These are phyloP conservation scores for Pycnonotus jocosus DNA, from an alignment of 2,113 vertebrate genomes.

Conservation along the genomic window DNA sequence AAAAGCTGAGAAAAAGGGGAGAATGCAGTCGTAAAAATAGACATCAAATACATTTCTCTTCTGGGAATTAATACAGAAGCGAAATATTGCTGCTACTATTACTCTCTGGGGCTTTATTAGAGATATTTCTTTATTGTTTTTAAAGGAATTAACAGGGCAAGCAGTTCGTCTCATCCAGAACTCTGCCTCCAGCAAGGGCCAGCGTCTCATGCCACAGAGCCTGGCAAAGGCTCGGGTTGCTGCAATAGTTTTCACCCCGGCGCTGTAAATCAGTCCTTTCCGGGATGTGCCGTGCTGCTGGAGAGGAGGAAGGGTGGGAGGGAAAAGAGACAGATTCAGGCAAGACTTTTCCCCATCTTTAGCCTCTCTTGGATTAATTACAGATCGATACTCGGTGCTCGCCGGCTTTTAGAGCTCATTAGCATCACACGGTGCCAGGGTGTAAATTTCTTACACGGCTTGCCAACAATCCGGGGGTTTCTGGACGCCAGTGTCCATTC, in stretches of 20 bases:
- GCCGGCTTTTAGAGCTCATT: neutral
- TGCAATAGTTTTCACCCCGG: neutral
- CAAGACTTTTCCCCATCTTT: neutral
- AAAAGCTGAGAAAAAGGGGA: neutral
- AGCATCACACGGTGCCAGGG: neutral
- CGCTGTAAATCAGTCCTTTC: neutral
- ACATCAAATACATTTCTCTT: conserved; percentile 6
- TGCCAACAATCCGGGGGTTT: neutral
- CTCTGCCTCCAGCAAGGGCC: neutral
- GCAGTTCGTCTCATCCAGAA: neutral
- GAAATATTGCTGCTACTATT: neutral
- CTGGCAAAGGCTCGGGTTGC: neutral
- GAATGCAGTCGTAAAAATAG: conserved; percentile 29
- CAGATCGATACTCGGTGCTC: neutral
- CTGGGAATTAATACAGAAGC: neutral
- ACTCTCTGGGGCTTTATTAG: neutral
- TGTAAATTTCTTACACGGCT: neutral
- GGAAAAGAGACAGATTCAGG: neutral
- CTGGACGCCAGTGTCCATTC: neutral
- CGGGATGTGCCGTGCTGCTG: neutral
- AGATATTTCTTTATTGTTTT: neutral
- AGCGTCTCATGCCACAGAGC: neutral
- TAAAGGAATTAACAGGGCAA: neutral
- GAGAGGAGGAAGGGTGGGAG: neutral
- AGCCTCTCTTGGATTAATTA: neutral